Evolutionary conservation across 2,113 vertebrate species (phyloP).

Genomic region (Saimiri boliviensis): DNA sequence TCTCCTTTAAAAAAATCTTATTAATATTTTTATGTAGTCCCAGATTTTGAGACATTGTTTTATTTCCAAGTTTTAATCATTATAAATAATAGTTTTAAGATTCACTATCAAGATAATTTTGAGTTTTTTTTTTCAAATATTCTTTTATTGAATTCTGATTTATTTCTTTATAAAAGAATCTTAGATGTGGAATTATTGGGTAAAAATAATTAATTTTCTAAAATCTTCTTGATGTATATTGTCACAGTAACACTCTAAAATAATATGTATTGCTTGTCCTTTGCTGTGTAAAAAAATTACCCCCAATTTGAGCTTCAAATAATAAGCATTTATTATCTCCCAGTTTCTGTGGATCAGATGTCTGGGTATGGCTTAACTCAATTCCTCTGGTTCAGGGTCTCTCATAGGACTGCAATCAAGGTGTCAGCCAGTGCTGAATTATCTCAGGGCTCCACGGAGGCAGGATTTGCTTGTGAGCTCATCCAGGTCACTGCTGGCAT

Average conservation of each 20-base stretch:
- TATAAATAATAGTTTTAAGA: slow-evolving; percentile 19
- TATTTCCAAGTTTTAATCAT: slow-evolving; percentile 31
- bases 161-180: background rate
- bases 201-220: background rate
- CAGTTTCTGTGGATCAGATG: background rate
- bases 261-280: background rate
- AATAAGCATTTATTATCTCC: background rate
- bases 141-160: background rate
- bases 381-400: background rate
- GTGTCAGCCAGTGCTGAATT: background rate
- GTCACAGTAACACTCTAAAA: background rate
- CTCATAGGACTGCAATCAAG: background rate
- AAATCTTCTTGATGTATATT: background rate
- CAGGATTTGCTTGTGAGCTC: background rate
- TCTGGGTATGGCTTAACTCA: background rate
- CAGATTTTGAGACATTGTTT: background rate
- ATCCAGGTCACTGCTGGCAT: background rate
- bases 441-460: background rate
- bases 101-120: background rate
- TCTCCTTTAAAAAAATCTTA: background rate
- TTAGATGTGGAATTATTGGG: background rate
- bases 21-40: background rate
- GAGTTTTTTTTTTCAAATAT: background rate
- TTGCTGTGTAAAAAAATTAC: background rate
- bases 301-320: background rate